Conservation (phyloP, 2,888 invertebrate species). For the Microplitis deprimator region DNA sequence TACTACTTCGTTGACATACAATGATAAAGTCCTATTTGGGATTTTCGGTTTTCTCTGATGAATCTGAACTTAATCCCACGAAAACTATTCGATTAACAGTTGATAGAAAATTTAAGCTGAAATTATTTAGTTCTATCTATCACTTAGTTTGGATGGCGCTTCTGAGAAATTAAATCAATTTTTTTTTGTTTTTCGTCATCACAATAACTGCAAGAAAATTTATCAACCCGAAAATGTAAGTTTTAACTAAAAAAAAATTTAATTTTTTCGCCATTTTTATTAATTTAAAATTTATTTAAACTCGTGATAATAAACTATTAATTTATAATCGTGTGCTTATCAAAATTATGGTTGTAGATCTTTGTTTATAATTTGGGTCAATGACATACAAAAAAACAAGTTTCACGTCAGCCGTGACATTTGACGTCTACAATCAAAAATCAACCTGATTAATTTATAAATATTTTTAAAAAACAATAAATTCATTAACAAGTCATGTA, state of each 20-base stretch:
- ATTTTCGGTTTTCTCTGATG: too few species aligned
- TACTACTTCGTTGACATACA: too few species aligned
- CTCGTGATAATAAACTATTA: neutral
- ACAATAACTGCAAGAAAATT: neutral
- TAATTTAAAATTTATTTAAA: neutral
- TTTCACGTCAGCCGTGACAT: neutral
- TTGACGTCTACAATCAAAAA: neutral
- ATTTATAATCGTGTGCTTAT: neutral
- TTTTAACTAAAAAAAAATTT: neutral
- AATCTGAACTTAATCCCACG: too few species aligned
- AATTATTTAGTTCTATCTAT: too few species aligned
- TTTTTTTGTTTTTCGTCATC: neutral
- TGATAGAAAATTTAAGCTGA: too few species aligned
- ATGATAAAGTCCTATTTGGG: too few species aligned
- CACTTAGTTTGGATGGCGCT: neutral
- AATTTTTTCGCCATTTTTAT: neutral
- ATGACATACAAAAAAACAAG: neutral
- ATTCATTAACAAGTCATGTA: too few species aligned
- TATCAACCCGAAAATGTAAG: neutral
- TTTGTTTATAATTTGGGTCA: neutral
- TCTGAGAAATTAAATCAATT: neutral
- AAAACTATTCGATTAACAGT: too few species aligned
- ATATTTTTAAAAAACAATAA: neutral
- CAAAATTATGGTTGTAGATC: neutral
- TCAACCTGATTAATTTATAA: neutral